These are phyloP conservation scores for Drosophila paracracens DNA, from an alignment of 2,888 invertebrate genomes.

Conservation along the genomic window DNA sequence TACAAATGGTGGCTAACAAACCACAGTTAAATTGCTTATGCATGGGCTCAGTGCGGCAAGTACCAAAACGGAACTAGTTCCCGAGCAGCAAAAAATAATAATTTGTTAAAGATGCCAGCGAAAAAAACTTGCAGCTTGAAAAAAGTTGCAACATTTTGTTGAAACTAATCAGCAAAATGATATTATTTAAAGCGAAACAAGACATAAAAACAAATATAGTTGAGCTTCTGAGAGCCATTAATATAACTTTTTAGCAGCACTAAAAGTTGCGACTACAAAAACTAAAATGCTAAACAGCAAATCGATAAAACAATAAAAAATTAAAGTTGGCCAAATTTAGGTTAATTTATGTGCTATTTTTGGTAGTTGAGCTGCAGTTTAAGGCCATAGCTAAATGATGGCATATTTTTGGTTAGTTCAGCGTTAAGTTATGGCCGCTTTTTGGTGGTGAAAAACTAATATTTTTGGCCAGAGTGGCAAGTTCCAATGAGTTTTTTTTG, in stretches of 20 bases:
- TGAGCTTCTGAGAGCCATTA: not conserved
- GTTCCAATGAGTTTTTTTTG: not conserved
- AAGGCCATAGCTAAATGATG: not conserved
- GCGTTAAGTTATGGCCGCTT: not conserved
- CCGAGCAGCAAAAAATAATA: not conserved
- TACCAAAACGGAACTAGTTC: conserved; percentile 1
- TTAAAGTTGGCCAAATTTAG: not conserved
- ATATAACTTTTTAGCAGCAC: not conserved
- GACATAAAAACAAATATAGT: not conserved
- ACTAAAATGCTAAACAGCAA: not conserved
- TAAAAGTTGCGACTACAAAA: not conserved
- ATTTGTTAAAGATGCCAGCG: not conserved
- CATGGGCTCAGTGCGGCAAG: conserved; percentile 9
- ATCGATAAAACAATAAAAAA: not conserved
- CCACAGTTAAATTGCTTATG: conserved; percentile 59
- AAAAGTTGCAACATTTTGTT: not conserved
- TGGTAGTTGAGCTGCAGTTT: not conserved
- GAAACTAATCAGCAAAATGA: no score
- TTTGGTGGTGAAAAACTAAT: not conserved
- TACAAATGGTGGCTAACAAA: conserved; percentile 11
- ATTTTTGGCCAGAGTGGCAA: not conserved
- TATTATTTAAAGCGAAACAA: no score
- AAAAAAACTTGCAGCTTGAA: not conserved
- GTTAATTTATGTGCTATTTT: not conserved
- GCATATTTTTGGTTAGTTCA: not conserved